These are phyloP conservation scores for Hybognathus amarus DNA, from an alignment of 2,797 vertebrate species.

Conservation along the genomic window DNA sequence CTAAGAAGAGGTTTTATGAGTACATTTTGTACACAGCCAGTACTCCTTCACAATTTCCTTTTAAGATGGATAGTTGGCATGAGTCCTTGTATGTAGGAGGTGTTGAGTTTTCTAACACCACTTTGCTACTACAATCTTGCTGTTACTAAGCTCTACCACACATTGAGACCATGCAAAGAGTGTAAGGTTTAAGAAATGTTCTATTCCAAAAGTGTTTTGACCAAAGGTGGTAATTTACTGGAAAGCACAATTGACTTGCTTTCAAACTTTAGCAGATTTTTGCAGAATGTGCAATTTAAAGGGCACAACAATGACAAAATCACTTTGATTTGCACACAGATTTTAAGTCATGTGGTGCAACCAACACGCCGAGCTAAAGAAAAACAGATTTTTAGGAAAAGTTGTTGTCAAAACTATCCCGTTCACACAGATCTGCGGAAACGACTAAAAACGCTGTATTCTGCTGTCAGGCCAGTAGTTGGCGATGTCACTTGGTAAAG, in stretches of 20 bases:
- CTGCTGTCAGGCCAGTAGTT: background rate
- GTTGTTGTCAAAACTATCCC: background rate
- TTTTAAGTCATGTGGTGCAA: background rate
- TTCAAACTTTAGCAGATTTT: background rate
- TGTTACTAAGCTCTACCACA: constrained; percentile 34
- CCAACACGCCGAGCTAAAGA: background rate
- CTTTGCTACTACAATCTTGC: constrained; percentile 37
- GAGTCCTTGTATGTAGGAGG: constrained; percentile 31
- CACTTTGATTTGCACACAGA: background rate
- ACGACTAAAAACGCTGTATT: background rate
- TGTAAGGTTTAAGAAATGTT: background rate
- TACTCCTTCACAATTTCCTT: constrained; percentile 39
- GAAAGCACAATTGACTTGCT: background rate
- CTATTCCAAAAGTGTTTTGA: background rate
- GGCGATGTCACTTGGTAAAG: background rate
- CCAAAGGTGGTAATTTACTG: background rate
- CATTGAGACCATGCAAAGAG: background rate
- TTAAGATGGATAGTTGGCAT: constrained; percentile 40
- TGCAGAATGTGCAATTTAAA: background rate
- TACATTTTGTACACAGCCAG: constrained; percentile 9
- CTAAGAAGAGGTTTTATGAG: background rate
- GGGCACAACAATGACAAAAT: background rate
- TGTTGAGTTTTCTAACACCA: constrained; percentile 31
- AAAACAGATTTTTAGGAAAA: background rate
- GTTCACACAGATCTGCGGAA: background rate